These are phyloP conservation scores for Anthoscopus minutus DNA, from an alignment of 2,113 vertebrate genomes.

Conservation along the genomic window DNA sequence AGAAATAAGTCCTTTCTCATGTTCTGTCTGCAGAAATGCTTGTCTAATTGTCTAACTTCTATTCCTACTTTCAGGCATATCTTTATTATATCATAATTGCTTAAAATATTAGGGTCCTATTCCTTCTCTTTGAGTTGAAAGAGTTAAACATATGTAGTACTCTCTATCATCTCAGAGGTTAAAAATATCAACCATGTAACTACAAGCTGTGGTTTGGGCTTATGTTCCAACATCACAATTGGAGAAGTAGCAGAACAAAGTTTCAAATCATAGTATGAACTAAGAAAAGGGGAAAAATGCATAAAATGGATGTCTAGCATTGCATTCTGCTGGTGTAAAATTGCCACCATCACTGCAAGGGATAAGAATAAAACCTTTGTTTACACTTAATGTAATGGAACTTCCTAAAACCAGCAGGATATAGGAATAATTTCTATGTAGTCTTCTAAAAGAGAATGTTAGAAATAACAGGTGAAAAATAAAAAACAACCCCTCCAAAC, in stretches of 20 bases:
- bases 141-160: neutral
- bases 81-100: neutral
- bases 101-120: neutral
- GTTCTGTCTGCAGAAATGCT: neutral
- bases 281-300: neutral
- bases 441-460: neutral
- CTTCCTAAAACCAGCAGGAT: neutral
- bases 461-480: neutral
- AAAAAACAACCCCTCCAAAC: fast-evolving
- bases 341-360: neutral
- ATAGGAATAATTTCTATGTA: neutral
- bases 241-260: neutral
- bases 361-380: neutral
- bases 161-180: neutral
- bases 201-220: neutral
- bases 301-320: neutral
- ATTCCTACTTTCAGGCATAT: neutral
- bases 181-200: neutral
- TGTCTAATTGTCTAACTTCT: neutral
- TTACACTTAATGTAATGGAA: neutral
- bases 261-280: neutral
- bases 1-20: neutral
- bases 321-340: neutral
- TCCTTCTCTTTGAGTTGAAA: neutral
- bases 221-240: neutral